These are phyloP conservation scores for Andrena minutula DNA, from an alignment of 2,888 invertebrate genomes.

Conservation along the genomic window DNA sequence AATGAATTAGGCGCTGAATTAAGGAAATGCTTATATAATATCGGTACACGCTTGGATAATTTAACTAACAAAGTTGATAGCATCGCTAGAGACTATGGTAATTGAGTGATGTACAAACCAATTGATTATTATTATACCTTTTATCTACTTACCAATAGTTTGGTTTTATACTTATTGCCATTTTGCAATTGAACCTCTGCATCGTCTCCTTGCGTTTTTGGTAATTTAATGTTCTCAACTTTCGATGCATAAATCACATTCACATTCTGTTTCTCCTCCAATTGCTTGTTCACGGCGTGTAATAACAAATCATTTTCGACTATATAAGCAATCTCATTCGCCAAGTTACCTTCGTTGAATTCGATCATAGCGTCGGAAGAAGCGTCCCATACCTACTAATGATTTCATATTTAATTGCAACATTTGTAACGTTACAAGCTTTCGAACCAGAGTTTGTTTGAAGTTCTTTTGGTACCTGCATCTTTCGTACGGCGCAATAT, in stretches of 20 bases:
- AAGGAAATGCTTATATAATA: slow-evolving; percentile 77
- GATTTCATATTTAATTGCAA: slow-evolving; percentile 31
- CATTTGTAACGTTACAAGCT: slow-evolving; percentile 21
- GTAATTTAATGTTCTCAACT: slow-evolving; percentile 88
- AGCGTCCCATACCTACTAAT: slow-evolving; percentile 95
- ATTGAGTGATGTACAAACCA: not conserved
- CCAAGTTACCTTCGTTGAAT: slow-evolving; percentile 91
- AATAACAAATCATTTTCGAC: slow-evolving; percentile 97
- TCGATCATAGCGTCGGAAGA: slow-evolving; percentile 95
- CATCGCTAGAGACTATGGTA: slow-evolving; percentile 71
- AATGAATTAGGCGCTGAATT: slow-evolving; percentile 77
- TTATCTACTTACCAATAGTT: slow-evolving; percentile 88
- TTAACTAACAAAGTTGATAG: slow-evolving; percentile 76
- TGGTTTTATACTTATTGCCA: slow-evolving; percentile 88
- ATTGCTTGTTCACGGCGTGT: slow-evolving; percentile 89
- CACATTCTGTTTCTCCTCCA: slow-evolving; percentile 87
- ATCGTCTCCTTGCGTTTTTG: slow-evolving; percentile 81
- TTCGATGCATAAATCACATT: slow-evolving; percentile 90
- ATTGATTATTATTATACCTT: slow-evolving; percentile 8
- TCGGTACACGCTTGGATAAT: slow-evolving; percentile 74
- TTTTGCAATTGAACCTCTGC: slow-evolving; percentile 88
- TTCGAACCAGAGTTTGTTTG: not conserved
- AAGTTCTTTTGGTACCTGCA: slow-evolving; percentile 89
- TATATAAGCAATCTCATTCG: slow-evolving; percentile 94
- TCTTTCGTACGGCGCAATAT: slow-evolving; percentile 91